Base-by-base conservation (phyloP, 2,888 invertebrate genomes). In the Mesoligia furuncula region DNA sequence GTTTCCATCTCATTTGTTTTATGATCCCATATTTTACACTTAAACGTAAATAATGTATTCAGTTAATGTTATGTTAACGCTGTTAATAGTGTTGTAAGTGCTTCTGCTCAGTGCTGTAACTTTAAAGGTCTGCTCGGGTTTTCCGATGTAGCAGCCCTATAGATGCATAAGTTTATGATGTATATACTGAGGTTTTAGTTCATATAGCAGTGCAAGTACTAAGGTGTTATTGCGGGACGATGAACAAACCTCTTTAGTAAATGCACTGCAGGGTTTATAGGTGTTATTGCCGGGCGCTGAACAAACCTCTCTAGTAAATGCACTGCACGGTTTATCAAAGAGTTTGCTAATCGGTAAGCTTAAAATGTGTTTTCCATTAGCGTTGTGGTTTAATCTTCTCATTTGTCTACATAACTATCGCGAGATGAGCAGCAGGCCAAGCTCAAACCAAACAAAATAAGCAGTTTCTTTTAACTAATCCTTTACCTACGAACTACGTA, bases 291-390 rank as follows among this genome's bases (percentile, higher is more conserved):
- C n/a, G 67, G 8, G 59, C n/a, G 15, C 39, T 48, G 48, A 73
- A 39, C 36, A 62, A 73, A 67, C n/a, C 39, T 64, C 54, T 71
- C 15, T 73, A 57, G 45, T 64, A 57, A 79, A 80, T 57, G 62
- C 67, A 79, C 54, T 20, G 20, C 4, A 39, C 48, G 54, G 27
- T 67, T 24, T 42, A 36, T 27, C n/a, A 31, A 6, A 51, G 11
- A n/a, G 11, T 13, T n/a, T 54, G 24, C 4, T 7, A n/a, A 31
- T 51, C 5, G 24, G 27, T 48, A 57, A 42, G 64, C 39, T 65
- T 51, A 15, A 65, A 54, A 73, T 62, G 15, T 61, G 15, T 54
- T 80, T 73, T 73, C 54, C 61, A 79, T 79, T 73, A 80, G 42
- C 2, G 17, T 59, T 39, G 45, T 13, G 64, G n/a, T 51, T 13